Evolutionary conservation across 2,797 vertebrate genomes (phyloP), one percentile per base, ranked within the genome.

Genomic region (Pseudotriccus pelzelni): DNA sequence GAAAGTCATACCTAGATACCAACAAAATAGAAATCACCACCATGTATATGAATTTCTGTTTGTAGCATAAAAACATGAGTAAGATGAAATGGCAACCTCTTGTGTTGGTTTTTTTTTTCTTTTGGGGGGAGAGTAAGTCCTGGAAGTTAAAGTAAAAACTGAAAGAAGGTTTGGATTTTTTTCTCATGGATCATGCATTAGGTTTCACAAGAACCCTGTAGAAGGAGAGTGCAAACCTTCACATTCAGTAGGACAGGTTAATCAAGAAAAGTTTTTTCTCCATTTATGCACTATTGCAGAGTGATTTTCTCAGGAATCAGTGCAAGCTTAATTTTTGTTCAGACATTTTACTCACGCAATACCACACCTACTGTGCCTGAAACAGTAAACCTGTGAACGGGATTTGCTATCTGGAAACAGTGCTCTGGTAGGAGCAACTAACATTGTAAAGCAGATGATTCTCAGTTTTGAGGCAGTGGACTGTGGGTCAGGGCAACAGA

Each of bases 271-370:
- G 56, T 67, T 94, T 91, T 78, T 49, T 32, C 20, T 88, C 12
- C 62, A 24, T 67, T 66, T 84, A 50, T 84, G 46, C 34, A 28
- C 10, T 70, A 30, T 50, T 82, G 66, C 59, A 85, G 85, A 82
- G 76, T 34, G 9, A 34, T 62, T 91, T 94, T 87, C 19, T 47
- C 10, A 2, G 19, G 53, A 64, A 74, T 37, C 28, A 18, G 34
- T 41, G 78, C 89, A 96, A 90, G 82, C 76, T 94, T 94, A 60
- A 70, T 91, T 96, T 88, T 91, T 85, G 53, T 84, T 95, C 87
- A 84, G 56, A 18, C 72, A 58, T 72, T 88, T 88, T 69, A 64
- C 32, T 80, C 72, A 32, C 88, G 56, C 73, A 62, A 14, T 44
- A 73, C 41, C 37, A 50, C 18, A 85, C 20, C 52, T 34, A 12